Base-by-base conservation (phyloP, 2,113 vertebrate species). In the Aviceda subcristata region DNA sequence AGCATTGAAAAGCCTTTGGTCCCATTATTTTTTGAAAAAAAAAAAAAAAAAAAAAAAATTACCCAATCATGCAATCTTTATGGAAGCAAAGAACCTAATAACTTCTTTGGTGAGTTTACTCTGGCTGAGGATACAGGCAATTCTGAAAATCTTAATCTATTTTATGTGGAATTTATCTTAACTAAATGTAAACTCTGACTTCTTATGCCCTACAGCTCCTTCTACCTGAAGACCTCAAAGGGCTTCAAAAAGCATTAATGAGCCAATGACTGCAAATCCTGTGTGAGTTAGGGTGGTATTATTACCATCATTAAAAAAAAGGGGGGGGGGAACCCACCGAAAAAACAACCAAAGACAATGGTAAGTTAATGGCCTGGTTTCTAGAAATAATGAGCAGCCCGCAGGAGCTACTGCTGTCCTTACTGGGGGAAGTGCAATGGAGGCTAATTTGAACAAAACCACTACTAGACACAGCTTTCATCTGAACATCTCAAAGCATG, bases 171-270 rank as follows among this genome's bases (percentile, higher is more conserved):
- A 91, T 68, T 87, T 63, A 50, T 92, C 62, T 76, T 79, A 95
- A 93, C 91, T 95, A 90, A 94, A 67, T 36, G 77, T 73, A 71
- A 89, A 78, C 27, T 84, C 32, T 18, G 15, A 57, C 80, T 84
- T 76, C 48, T 76, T 10, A 75, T 62, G 59, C 67, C 76, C 53
- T 73, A 57, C 51, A 69, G 81, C 84, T 79, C 48, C 74, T 83
- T 95, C 62, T 20, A 92, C 57, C 53, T 69, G 77, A 92, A 82
- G 84, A 90, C 59, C 81, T 96, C 50, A 72, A 79, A 85, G 39
- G 48, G 53, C 73, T 91, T 92, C 90, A 79, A 36, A 94, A 91
- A 69, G 27, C 77, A 66, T 62, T 94, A 95, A 96, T 26, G 74
- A 96, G 87, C 45, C 87, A 73, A 91, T 38, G 32, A 34, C 63